These are phyloP conservation scores for Phalanger gymnotis DNA, from an alignment of 2,797 vertebrate species.

Conservation along the genomic window DNA sequence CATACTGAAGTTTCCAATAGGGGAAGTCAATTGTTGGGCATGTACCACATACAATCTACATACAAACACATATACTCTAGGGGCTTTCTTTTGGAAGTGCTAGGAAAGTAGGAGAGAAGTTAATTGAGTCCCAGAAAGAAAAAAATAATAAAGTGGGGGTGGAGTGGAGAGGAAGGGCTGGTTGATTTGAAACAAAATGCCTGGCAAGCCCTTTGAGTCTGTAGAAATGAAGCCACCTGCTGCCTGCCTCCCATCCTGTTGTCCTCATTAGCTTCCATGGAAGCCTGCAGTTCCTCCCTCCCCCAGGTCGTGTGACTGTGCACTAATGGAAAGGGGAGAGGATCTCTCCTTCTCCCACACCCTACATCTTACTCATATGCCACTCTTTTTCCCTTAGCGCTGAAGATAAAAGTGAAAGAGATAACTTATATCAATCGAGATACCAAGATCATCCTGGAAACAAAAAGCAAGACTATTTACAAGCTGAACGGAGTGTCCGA, in stretches of 20 bases:
- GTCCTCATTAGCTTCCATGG: conserved; percentile 78
- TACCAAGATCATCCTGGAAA: conserved; percentile 97
- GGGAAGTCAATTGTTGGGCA: conserved; percentile 62
- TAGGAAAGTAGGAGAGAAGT: conserved; percentile 66
- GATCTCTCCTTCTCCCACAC: neutral
- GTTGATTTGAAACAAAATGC: conserved; percentile 82
- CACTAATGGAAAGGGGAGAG: conserved; percentile 63
- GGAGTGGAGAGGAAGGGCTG: conserved; percentile 40
- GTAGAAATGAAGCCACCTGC: conserved; percentile 87
- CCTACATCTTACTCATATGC: conserved; percentile 69
- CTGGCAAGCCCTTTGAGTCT: conserved; percentile 83
- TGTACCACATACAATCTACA: conserved; percentile 30
- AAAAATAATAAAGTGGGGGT: neutral
- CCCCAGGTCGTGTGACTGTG: conserved; percentile 76
- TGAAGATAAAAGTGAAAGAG: conserved; percentile 99
- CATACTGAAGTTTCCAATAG: conserved; percentile 59
- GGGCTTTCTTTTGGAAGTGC: conserved; percentile 59
- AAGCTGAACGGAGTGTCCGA: conserved; percentile 96
- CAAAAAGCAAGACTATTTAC: conserved; percentile 98
- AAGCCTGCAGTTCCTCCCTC: conserved; percentile 71
- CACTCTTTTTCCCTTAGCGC: conserved; percentile 84
- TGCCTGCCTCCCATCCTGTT: conserved; percentile 73
- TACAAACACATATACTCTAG: conserved; percentile 44
- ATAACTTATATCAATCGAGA: conserved; percentile 98
- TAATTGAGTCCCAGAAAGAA: conserved; percentile 68